Evolutionary conservation across 2,797 vertebrate genomes (phyloP).

Genomic region (Gephyroberyx darwinii): DNA sequence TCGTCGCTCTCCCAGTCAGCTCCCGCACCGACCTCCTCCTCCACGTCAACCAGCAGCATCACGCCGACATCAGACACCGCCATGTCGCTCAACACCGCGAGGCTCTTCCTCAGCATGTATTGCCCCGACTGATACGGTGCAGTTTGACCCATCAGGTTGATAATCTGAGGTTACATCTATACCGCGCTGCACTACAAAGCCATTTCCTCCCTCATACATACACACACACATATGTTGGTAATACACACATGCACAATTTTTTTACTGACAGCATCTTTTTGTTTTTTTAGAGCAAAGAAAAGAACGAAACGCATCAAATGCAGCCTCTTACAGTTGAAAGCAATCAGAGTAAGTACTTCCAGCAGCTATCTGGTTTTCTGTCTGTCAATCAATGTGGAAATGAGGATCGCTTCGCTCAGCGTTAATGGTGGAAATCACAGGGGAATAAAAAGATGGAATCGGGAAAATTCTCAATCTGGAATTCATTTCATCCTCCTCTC

Average conservation of each 20-base stretch:
- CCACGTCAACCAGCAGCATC: too few species aligned
- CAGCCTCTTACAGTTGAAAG: slow-evolving; percentile 13
- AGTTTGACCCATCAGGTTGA: too few species aligned
- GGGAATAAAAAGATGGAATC: slow-evolving; percentile 35
- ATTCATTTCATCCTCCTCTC: slow-evolving; percentile 40
- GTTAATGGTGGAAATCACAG: slow-evolving; percentile 29
- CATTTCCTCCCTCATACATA: too few species aligned
- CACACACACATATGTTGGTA: background rate
- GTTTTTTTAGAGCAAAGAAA: too few species aligned
- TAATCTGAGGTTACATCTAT: too few species aligned
- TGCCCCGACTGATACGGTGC: too few species aligned
- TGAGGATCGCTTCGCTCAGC: slow-evolving; percentile 36
- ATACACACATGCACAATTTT: background rate
- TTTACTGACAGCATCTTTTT: background rate
- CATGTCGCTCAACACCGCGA: too few species aligned
- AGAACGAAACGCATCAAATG: slow-evolving; percentile 16
- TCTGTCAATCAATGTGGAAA: slow-evolving; percentile 50
- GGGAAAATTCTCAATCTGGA: slow-evolving; percentile 23
- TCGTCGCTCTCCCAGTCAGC: too few species aligned
- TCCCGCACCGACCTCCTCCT: too few species aligned
- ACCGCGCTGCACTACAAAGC: too few species aligned
- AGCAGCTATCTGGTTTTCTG: slow-evolving; percentile 22
- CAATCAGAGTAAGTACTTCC: slow-evolving; percentile 8
- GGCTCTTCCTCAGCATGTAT: too few species aligned
- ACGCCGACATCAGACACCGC: too few species aligned